Evolutionary conservation across 2,797 vertebrate species (phyloP).

Genomic region (Heliangelus exortis): DNA sequence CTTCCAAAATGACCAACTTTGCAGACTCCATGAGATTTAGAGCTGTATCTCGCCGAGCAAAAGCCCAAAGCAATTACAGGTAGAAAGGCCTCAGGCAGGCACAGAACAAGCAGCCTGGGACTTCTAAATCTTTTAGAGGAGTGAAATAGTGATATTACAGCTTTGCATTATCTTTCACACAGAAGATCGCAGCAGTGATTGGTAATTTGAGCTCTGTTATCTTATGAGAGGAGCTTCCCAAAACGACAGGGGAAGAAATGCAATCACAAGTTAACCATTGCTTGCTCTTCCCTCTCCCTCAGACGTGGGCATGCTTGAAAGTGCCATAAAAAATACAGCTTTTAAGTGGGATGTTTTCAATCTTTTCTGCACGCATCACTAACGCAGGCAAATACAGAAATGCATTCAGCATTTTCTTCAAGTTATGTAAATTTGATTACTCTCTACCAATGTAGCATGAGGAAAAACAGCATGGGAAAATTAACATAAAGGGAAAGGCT

Average conservation of each 20-base stretch:
- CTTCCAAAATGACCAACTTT: conserved; percentile 51
- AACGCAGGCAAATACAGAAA: background rate
- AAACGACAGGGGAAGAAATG: background rate
- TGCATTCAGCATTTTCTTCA: conserved; percentile 20
- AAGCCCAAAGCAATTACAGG: conserved; percentile 76
- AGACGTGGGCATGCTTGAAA: background rate
- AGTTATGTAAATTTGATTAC: conserved; percentile 49
- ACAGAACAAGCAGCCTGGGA: conserved; percentile 63
- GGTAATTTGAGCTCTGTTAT: conserved; percentile 4
- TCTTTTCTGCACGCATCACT: background rate
- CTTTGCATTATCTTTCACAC: conserved; percentile 45
- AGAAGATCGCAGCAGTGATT: conserved; percentile 7
- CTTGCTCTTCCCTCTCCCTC: background rate
- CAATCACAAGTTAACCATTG: background rate
- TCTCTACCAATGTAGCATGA: conserved; percentile 1
- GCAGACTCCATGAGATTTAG: conserved; percentile 52
- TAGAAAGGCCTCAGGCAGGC: conserved; percentile 57
- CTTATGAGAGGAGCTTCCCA: background rate
- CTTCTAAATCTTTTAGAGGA: conserved; percentile 62
- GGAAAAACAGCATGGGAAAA: background rate
- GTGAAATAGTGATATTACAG: conserved; percentile 45
- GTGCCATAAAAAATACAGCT: background rate
- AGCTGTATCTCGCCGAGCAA: background rate
- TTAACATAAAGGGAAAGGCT: background rate
- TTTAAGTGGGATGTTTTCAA: background rate